Conservation (phyloP, 1,140 invertebrate genomes). For the Zelostemma sp. region DNA sequence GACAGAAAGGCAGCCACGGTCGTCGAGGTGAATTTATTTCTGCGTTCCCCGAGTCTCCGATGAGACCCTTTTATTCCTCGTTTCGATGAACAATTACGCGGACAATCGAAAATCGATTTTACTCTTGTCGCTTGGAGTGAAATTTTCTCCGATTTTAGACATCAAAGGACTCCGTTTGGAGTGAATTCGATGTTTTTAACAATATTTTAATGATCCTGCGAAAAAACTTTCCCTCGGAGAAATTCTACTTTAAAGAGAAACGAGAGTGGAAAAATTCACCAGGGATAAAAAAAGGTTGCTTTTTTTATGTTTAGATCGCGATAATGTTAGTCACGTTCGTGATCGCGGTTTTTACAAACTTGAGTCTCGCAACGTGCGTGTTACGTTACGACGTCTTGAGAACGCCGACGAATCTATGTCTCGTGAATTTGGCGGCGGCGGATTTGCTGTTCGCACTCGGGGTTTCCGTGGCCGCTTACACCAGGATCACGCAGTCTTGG, state of each 20-base stretch:
- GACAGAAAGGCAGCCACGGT: slow-evolving; percentile 53
- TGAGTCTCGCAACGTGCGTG: slow-evolving; percentile 64
- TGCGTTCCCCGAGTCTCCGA: background rate
- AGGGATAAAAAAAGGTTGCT: too few species aligned
- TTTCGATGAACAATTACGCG: background rate
- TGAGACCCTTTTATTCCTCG: too few species aligned
- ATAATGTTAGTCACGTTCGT: slow-evolving; percentile 64
- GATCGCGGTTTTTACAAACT: slow-evolving; percentile 63
- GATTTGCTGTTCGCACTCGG: slow-evolving; percentile 75
- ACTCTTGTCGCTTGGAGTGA: slow-evolving; percentile 27
- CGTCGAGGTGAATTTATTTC: slow-evolving; percentile 58
- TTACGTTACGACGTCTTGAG: slow-evolving; percentile 76
- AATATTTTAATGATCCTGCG: too few species aligned
- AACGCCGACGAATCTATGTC: slow-evolving; percentile 82
- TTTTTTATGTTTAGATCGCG: slow-evolving; percentile 58
- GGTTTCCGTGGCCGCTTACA: slow-evolving; percentile 71
- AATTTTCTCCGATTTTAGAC: slow-evolving; percentile 5
- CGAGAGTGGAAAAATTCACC: too few species aligned
- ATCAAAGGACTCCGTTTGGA: too few species aligned
- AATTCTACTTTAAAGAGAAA: too few species aligned
- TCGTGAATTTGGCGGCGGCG: slow-evolving; percentile 78
- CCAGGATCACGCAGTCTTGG: slow-evolving; percentile 71
- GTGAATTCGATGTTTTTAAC: too few species aligned
- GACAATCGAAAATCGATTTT: slow-evolving; percentile 18
- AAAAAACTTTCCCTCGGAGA: too few species aligned